A percentile compares a stretch with the other conserved stretches of the same genome.
Evolutionary conservation across 2,888 invertebrate species (phyloP).

Genomic region (Cryptosula pallasiana): DNA sequence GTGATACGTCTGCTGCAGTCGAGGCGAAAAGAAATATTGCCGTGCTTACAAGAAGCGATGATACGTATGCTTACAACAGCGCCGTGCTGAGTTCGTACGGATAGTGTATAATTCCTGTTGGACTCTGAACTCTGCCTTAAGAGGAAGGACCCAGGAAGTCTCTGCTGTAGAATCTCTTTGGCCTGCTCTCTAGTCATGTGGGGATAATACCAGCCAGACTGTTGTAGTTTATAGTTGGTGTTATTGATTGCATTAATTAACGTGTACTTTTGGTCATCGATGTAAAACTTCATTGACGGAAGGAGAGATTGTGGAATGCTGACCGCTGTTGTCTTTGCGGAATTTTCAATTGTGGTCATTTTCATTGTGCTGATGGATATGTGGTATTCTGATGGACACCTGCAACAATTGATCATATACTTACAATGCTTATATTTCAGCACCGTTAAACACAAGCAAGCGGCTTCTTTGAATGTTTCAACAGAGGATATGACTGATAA

Average conservation of each 20-base stretch:
- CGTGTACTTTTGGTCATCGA: conserved; percentile 10
- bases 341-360: conserved; percentile 10
- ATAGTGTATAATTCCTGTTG: not conserved
- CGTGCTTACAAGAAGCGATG: not conserved
- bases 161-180: not conserved
- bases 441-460: too few species aligned
- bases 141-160: not conserved
- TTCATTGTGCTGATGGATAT: conserved; percentile 3
- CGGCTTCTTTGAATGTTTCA: too few species aligned
- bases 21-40: not conserved
- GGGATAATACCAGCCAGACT: conserved; percentile 18
- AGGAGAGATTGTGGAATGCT: not conserved
- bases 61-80: conserved; percentile 8
- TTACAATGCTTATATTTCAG: too few species aligned
- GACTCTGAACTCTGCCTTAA: conserved; percentile 12
- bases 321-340: not conserved
- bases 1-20: conserved; percentile 15
- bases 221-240: conserved; percentile 9
- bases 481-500: too few species aligned
- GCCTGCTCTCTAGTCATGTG: conserved; percentile 7
- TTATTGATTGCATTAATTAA: conserved; percentile 10
- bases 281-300: not conserved
- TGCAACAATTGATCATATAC: too few species aligned
- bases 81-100: not conserved
- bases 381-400: too few species aligned